A percentile compares a stretch with the other conserved stretches of the same genome.
Conservation (phyloP, 2,797 vertebrate genomes). For the Enteromius paludinosus region DNA sequence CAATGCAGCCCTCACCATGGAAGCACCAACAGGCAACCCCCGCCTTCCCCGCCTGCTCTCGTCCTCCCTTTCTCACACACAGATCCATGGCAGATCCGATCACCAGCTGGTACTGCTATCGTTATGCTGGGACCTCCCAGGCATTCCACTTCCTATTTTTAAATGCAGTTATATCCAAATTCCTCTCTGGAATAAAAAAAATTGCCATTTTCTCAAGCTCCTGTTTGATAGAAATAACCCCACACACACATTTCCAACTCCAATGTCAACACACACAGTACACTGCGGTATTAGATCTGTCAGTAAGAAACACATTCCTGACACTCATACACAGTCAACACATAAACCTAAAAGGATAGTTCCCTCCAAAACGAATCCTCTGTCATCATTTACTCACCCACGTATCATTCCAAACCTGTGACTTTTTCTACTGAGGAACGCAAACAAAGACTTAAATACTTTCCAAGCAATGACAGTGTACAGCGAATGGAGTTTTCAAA, state of each 20-base stretch:
- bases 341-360: not conserved
- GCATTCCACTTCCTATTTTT: constrained; percentile 69
- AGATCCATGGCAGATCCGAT: constrained; percentile 58
- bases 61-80: constrained; percentile 21
- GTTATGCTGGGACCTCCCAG: constrained; percentile 51
- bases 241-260: constrained; percentile 65
- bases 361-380: not conserved
- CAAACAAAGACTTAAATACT: not conserved
- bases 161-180: constrained; percentile 69
- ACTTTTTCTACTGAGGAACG: not conserved
- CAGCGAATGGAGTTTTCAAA: not conserved
- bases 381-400: constrained; percentile 1
- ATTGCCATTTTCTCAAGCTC: constrained; percentile 70
- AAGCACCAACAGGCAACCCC: constrained; percentile 44
- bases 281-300: constrained; percentile 42
- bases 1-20: constrained; percentile 16
- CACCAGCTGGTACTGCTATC: constrained; percentile 70
- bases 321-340: constrained; percentile 53
- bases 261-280: constrained; percentile 33
- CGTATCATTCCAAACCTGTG: constrained; percentile 9
- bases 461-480: not conserved
- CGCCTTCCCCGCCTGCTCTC: not conserved
- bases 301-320: constrained; percentile 63
- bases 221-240: constrained; percentile 64
- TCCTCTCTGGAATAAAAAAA: constrained; percentile 61